Base-by-base conservation (phyloP, 2,888 invertebrate species). In the Sinhomidia bicolor region DNA sequence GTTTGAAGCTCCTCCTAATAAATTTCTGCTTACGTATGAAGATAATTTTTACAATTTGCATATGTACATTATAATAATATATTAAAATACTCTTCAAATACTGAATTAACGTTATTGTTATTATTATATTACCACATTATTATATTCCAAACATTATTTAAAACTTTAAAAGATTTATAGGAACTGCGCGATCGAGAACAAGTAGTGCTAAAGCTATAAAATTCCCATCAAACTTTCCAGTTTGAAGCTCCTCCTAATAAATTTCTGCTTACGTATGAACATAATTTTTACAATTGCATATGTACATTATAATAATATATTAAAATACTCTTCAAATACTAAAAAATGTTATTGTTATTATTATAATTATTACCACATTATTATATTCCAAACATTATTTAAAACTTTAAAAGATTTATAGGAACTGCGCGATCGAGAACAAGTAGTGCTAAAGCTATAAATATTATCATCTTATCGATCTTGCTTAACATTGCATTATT, bases 171-270 rank as follows among this genome's bases (percentile, higher is more conserved):
- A 32, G 3, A 65, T 0, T 12, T 29, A 65, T 65, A 65, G 65
- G 65, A 65, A 65, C 65, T 32, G 32, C n/a, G 65, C 68, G 20
- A 9, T 60, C 23, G 26, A 54, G 9, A 68, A 32, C 32, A 36
- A 26, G 26, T 26, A 26, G 23, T 76, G 41, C 41, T 68, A 81
- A 81, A 44, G 26, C 26, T 62, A 81, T n/a, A 20, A 26, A 88
- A 88, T 88, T 88, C 88, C 20, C n/a, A 83, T 51, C 82, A 88
- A 65, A 65, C 44, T 36, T 74, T 32, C 14, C 12, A 51, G 76
- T 51, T 14, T 60, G 60, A 5, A 14, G 32, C 2, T 36, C 57
- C 10, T 29, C 5, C 17, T 47, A n/a, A 4, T 23, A 76, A 47
- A 76, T 23, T 44, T 41, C 6, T 17, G 20, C 36, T 14, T 2